Base-by-base conservation (phyloP, 2,888 invertebrate species). In the Dryobotodes eremita region DNA sequence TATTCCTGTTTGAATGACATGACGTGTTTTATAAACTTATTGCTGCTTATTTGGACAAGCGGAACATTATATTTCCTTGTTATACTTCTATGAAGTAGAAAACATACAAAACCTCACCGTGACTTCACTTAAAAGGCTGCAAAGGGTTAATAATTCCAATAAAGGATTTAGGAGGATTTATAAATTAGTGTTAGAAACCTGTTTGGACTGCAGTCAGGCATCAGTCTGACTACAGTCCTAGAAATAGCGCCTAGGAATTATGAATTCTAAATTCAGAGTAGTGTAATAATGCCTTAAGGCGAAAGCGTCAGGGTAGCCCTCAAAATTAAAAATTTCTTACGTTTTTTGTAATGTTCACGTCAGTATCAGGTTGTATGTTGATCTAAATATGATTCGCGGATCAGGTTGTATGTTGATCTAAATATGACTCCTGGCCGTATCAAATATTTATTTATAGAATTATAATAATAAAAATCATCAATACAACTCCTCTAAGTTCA, bases 11-110 rank as follows among this genome's bases (percentile, higher is more conserved):
- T 76, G 72, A 71, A 75, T 72, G 26, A 31, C 48, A 62, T 70
- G 42, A 4, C 13, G 3, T 26, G 86, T 82, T 83, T 85, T 82
- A 73, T 83, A 83, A 83, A 86, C 72, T 73, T 71, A 15, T 55
- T 69, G 48, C 8, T 48, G 50, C 10, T 20, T 71, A 65, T 79
- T 82, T 79, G 53, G 53, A 55, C 42, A 57, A 68, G 20, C 13
- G 13, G n/a, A 42, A n/a, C 26, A 55, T 64, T 36, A n/a, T 55
- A 42, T 68, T 61, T 68, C 36, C 66, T 82, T 66, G 31, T 13
- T 64, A 36, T 48, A 46, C 36, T 23, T 15, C 50, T 78, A 2
- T n/a, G 20, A 46, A 59, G 10, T 15, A 23, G 23, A 42, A 42
- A 31, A 59, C 7, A 46, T 46, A 68, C 15, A 31, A 69, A 50